Conservation (phyloP, 2,797 vertebrate species). For the Clarias platycephalus region DNA sequence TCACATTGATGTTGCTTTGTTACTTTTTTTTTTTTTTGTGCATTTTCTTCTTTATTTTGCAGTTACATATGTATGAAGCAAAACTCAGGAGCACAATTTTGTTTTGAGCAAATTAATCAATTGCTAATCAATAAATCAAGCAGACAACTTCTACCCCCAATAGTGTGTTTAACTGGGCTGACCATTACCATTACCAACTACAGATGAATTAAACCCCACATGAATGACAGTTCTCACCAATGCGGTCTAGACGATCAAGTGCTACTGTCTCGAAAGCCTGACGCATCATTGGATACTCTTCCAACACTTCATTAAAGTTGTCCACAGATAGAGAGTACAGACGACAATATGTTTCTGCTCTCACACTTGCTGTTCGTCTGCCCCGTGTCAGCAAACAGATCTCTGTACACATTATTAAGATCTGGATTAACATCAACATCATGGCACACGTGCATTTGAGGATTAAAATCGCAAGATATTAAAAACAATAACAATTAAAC, state of each 20-base stretch:
- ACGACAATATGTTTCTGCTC: slow-evolving; percentile 94
- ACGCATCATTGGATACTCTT: slow-evolving; percentile 99
- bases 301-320: slow-evolving; percentile 96
- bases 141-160: neutral
- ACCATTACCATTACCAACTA: neutral
- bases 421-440: slow-evolving; percentile 23
- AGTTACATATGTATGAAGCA: neutral
- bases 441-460: slow-evolving; percentile 49
- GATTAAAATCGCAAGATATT: slow-evolving; percentile 56
- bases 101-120: neutral
- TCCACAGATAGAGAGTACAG: slow-evolving; percentile 96
- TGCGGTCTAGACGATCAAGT: slow-evolving; percentile 92
- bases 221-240: slow-evolving; percentile 76
- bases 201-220: neutral
- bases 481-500: neutral
- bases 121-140: neutral
- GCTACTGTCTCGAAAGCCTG: slow-evolving; percentile 95
- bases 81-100: neutral
- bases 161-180: neutral
- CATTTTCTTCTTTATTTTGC: neutral
- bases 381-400: slow-evolving; percentile 95
- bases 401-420: slow-evolving; percentile 71
- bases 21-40: no score
- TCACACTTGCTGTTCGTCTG: slow-evolving; percentile 90
- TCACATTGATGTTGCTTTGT: neutral